Conservation (phyloP, 2,113 vertebrate species). For the Emberiza fucata region DNA sequence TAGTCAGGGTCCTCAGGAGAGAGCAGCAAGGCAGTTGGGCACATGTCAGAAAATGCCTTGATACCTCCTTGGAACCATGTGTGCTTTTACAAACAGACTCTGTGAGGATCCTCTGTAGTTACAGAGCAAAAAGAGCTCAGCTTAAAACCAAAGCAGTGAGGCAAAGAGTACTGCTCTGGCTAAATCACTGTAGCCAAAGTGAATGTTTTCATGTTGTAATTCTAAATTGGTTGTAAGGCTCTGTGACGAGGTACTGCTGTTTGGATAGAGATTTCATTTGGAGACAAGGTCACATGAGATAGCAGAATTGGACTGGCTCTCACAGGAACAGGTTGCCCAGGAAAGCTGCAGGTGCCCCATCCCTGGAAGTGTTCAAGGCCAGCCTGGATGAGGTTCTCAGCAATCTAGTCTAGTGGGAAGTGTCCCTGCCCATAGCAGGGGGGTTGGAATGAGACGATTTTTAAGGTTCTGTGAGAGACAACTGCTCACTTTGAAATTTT, state of each 20-base stretch:
- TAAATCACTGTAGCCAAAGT: neutral
- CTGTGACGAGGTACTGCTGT: neutral
- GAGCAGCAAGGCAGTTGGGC: neutral
- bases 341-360: neutral
- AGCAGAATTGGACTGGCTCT: neutral
- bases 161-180: neutral
- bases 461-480: neutral
- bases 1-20: neutral
- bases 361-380: neutral
- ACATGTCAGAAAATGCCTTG: neutral
- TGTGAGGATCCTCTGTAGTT: neutral
- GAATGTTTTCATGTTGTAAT: neutral
- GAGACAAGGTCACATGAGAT: neutral
- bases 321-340: neutral
- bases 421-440: neutral
- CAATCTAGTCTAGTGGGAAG: neutral
- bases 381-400: neutral
- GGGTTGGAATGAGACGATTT: fast-evolving
- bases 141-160: neutral
- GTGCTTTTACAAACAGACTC: neutral
- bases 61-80: fast-evolving
- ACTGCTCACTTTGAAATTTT: too few species aligned
- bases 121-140: neutral
- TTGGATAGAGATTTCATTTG: neutral
- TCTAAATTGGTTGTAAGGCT: neutral